Percentiles rank a stretch among this genome's conserved stretches.
Evolutionary conservation across 2,888 invertebrate genomes (phyloP).

Genomic region (Stratiomys singularior): DNA sequence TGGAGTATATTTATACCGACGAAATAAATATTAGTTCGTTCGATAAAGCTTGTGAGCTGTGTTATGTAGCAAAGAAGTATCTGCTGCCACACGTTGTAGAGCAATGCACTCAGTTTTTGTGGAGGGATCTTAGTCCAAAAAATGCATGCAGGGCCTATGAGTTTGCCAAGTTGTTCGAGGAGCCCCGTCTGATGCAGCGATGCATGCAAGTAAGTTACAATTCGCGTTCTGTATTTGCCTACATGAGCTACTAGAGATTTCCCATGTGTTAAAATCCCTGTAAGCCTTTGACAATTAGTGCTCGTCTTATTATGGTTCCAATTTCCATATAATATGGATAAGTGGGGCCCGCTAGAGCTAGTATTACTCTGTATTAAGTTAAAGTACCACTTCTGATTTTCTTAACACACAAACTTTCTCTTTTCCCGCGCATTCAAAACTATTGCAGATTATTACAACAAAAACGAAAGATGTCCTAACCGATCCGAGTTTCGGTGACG

Average conservation of each 20-base stretch:
- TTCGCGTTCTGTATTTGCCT: not conserved
- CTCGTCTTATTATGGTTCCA: too few relatives aligned
- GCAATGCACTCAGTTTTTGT: constrained; percentile 84
- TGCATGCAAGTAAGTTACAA: constrained; percentile 73
- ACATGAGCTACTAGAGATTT: too few relatives aligned
- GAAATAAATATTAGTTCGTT: constrained; percentile 82
- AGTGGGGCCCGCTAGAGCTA: too few relatives aligned
- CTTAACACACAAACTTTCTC: too few relatives aligned
- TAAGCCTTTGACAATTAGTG: too few relatives aligned
- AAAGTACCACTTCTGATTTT: too few relatives aligned
- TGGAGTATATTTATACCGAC: constrained; percentile 88
- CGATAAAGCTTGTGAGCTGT: constrained; percentile 86
- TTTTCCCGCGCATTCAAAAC: too few relatives aligned
- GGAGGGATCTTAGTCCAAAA: constrained; percentile 74
- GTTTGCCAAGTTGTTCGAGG: constrained; percentile 86
- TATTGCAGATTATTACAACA: constrained; percentile 75
- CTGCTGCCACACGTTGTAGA: constrained; percentile 86
- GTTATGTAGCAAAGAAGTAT: constrained; percentile 89
- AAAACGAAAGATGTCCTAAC: constrained; percentile 80
- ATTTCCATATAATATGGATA: too few relatives aligned
- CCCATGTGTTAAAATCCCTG: too few relatives aligned
- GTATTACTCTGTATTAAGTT: too few relatives aligned
- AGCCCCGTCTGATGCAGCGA: constrained; percentile 81
- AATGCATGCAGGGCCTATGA: constrained; percentile 88
- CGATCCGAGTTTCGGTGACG: constrained; percentile 81